Evolutionary conservation across 2,888 invertebrate species (phyloP), one percentile per base, ranked within the genome.

Genomic region (Pachliopta kotzebuea): DNA sequence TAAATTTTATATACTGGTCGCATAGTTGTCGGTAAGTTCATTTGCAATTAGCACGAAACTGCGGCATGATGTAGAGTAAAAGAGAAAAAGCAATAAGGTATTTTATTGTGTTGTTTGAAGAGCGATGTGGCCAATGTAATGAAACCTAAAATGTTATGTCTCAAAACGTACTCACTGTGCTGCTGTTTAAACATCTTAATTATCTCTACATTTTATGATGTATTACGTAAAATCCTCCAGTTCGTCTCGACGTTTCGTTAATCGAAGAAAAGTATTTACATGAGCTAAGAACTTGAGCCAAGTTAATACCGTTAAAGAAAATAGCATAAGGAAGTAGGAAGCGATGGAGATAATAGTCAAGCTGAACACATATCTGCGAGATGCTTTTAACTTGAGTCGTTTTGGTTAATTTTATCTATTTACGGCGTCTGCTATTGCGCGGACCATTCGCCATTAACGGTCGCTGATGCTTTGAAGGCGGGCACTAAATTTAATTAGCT

Each of bases 311-410:
- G 56, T 54, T 29, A 60, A 29, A 17, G 61, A 60, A 60, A 65
- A 60, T 60, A 29, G 60, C 31, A 53, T 61, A 45, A 53, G 65
- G 60, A 65, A 65, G 55, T 55, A 58, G 61, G 65, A 65, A 65
- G 42, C 55, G 61, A 54, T 23, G 42, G 62, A 62, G 65, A 65
- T 65, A 62, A 62, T 62, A 65, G 57, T 45, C 49, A n/a, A 42
- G 29, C 53, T 9, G 53, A 53, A 58, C 23, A 65, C 57, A 61
- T 57, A 57, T 59, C 50, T 26, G 26, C 29, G 54, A 24, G 57
- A 65, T 61, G 62, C 61, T 62, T 65, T 65, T 60, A 58, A 55
- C 65, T 65, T 54, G 65, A 17, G 65, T 62, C 37, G 54, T 65
- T 65, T 65, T 58, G 52, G 53, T 65, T 58, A 60, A 62, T 65